These are phyloP conservation scores for Drosophila watanabei DNA, from an alignment of 1,140 invertebrate genomes.

Conservation along the genomic window DNA sequence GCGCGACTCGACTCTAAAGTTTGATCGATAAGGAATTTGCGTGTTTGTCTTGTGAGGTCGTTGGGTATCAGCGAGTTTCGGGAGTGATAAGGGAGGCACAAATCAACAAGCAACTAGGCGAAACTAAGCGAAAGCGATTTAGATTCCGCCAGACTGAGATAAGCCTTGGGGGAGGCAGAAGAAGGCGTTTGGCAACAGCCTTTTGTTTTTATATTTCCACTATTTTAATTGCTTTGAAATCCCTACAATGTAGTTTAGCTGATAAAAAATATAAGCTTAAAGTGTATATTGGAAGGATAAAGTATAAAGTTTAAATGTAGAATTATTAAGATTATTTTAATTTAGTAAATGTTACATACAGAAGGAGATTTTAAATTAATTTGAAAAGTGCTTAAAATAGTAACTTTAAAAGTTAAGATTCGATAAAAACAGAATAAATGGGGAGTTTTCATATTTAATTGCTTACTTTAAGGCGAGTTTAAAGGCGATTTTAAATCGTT, in stretches of 20 bases:
- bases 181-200: conserved; percentile 29
- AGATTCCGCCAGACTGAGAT: conserved; percentile 55
- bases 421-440: background rate
- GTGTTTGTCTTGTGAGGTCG: conserved; percentile 45
- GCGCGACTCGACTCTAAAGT: conserved; percentile 60
- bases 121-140: conserved; percentile 61
- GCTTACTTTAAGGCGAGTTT: background rate
- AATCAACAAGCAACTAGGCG: conserved; percentile 28
- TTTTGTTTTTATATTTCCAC: conserved; percentile 6
- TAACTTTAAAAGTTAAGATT: background rate
- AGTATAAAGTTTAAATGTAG: background rate
- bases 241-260: conserved; percentile 2
- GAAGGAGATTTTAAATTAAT: background rate
- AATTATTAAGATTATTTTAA: too few relatives aligned
- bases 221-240: conserved; percentile 2
- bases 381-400: background rate
- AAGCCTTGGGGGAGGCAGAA: conserved; percentile 22
- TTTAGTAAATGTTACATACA: background rate
- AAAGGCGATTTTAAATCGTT: background rate
- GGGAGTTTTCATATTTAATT: background rate
- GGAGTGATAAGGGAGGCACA: conserved; percentile 34
- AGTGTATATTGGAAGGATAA: background rate
- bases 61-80: conserved; percentile 19
- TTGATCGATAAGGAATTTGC: conserved; percentile 81
- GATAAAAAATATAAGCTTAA: conserved; percentile 11